phyloP scores from a whole-genome alignment of 2,113 vertebrate species.

The Elanus axillaris region DNA sequence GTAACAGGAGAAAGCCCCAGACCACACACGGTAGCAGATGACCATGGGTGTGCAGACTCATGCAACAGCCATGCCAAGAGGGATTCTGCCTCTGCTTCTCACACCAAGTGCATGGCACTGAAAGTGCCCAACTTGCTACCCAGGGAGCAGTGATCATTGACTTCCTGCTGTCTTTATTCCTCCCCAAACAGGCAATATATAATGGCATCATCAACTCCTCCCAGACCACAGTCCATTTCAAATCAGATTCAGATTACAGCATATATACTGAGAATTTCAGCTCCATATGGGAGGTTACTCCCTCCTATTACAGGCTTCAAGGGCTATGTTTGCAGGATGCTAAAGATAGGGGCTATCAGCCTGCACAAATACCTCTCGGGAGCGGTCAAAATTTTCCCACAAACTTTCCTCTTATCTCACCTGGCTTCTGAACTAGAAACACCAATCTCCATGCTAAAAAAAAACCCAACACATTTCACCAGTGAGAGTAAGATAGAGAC shows the following conservation, averaged over 20 bases:
- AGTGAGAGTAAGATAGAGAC: background rate
- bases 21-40: accelerated
- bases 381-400: background rate
- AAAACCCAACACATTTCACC: background rate
- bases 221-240: background rate
- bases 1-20: background rate
- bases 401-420: background rate
- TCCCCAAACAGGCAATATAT: background rate
- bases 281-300: background rate
- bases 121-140: background rate
- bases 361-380: background rate
- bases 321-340: background rate
- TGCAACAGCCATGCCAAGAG: background rate
- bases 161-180: background rate
- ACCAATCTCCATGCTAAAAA: background rate
- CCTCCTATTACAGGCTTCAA: background rate
- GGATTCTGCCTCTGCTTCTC: background rate
- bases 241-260: background rate
- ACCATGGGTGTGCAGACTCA: accelerated
- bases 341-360: background rate
- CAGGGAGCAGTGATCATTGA: background rate
- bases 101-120: accelerated
- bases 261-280: background rate
- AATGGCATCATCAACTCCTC: background rate
- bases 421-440: background rate